A percentile compares a stretch with the other conserved stretches of the same genome.
These are phyloP conservation scores for Papilio polytes DNA, from an alignment of 1,140 invertebrate species.

Conservation along the genomic window DNA sequence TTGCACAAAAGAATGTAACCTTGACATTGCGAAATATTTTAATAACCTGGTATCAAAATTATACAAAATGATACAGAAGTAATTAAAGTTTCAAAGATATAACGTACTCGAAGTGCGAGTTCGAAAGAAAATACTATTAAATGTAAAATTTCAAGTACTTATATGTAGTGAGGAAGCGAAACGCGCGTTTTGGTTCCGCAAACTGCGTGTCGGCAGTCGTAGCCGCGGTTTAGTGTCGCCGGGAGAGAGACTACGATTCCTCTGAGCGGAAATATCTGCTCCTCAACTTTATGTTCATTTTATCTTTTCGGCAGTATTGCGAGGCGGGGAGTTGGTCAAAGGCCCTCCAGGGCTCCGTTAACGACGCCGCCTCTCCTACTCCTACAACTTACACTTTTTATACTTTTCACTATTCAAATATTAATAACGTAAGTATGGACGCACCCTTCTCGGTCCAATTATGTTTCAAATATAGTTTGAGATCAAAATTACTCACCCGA, in stretches of 20 bases:
- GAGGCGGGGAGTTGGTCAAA: slow-evolving; percentile 74
- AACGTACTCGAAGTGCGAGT: background rate
- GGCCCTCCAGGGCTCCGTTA: slow-evolving; percentile 79
- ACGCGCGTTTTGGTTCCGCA: slow-evolving; percentile 47
- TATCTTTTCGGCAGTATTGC: slow-evolving; percentile 81
- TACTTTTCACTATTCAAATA: slow-evolving; percentile 75
- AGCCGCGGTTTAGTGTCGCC: slow-evolving; percentile 73
- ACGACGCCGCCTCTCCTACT: slow-evolving; percentile 64
- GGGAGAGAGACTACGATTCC: slow-evolving; percentile 79
- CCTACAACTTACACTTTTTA: slow-evolving; percentile 67
- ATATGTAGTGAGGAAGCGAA: background rate
- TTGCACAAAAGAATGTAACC: too few species aligned
- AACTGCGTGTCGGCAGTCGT: slow-evolving; percentile 64
- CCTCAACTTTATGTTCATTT: slow-evolving; percentile 82
- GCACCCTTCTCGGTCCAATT: background rate
- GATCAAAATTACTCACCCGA: slow-evolving; percentile 69
- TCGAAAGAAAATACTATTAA: slow-evolving; percentile 28
- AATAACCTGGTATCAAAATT: background rate
- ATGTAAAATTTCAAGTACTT: slow-evolving; percentile 5
- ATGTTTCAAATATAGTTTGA: background rate
- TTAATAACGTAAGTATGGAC: slow-evolving; percentile 56
- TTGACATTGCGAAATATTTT: background rate
- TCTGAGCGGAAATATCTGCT: slow-evolving; percentile 77
- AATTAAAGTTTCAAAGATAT: background rate
- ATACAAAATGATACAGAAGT: background rate